Conservation (phyloP, 1,140 invertebrate genomes). For the Drosophila ogumai region DNA sequence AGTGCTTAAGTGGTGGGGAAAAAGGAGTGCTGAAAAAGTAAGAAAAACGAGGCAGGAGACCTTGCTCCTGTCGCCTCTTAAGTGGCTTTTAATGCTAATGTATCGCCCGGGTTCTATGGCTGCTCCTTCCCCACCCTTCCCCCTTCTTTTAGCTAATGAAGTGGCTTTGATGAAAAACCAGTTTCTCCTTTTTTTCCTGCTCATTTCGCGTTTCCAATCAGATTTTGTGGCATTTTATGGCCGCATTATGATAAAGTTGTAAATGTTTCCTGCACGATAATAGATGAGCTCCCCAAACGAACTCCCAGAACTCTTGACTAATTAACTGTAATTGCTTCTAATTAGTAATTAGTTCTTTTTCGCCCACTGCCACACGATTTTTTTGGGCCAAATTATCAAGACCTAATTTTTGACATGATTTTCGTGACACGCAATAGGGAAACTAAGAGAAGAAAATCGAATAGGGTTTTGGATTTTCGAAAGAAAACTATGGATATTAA, state of each 20-base stretch:
- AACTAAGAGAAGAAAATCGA: neutral
- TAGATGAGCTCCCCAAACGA: slow-evolving; percentile 27
- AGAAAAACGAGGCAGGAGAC: slow-evolving; percentile 4
- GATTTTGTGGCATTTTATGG: slow-evolving; percentile 58
- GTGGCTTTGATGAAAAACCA: slow-evolving; percentile 38
- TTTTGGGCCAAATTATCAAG: slow-evolving; percentile 32
- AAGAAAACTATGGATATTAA: neutral
- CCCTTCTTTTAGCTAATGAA: slow-evolving; percentile 54
- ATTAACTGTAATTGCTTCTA: slow-evolving; percentile 58
- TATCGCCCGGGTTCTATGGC: slow-evolving; percentile 55
- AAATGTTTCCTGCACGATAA: slow-evolving; percentile 49
- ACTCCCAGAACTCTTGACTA: slow-evolving; percentile 31
- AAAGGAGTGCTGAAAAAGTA: slow-evolving; percentile 1
- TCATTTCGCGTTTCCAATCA: slow-evolving; percentile 43
- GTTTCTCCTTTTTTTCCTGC: slow-evolving; percentile 11
- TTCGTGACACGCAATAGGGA: slow-evolving; percentile 54
- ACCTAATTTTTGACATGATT: slow-evolving; percentile 34
- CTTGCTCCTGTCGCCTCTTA: slow-evolving; percentile 65
- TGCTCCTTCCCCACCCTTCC: slow-evolving; percentile 6
- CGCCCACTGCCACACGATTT: slow-evolving; percentile 22
- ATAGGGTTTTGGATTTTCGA: neutral
- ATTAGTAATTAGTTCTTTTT: slow-evolving; percentile 58
- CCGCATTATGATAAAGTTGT: slow-evolving; percentile 79
- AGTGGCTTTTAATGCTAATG: slow-evolving; percentile 83
- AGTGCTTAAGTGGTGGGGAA: no score